Base-by-base conservation (phyloP, 2,888 invertebrate genomes). In the Plagodis pulveraria region DNA sequence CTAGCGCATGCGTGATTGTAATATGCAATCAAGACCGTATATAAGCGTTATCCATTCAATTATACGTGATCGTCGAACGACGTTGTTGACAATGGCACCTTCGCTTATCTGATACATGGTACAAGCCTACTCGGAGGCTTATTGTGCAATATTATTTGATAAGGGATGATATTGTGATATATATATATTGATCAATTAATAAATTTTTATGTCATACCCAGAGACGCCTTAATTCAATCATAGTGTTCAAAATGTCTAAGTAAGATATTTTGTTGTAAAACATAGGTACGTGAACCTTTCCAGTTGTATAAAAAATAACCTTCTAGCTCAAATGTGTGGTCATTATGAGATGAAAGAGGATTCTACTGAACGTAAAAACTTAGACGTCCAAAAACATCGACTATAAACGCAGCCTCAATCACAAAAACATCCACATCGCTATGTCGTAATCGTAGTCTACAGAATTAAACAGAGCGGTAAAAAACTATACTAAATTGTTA, bases 11-110 rank as follows among this genome's bases (percentile, higher is more conserved):
- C 51, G 55, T 62, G 34, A 10, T 52, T 8, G 50, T 67, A 66
- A 51, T 65, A 70, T 67, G 60, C 67, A 63, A 65, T 54, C 58
- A 50, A 40, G 11, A 11, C 45, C 51, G 32, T 52, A 51, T 41
- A 42, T 12, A 22, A 38, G 50, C 50, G 49, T 53, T 64, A 63
- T 56, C 58, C 48, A 48, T 50, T 36, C 34, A 10, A 34, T 6
- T 42, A 46, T 67, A 69, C 67, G 67, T 67, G 66, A 62, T 55
- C 48, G 42, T 47, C 64, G 51, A 59, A 62, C 60, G 43, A 22
- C 51, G 41, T 58, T 36, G 58, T 59, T 50, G 58, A 56, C 60
- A 64, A 58, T 61, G 50, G 50, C 62, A 50, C 52, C 49, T 53
- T 53, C n/a, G 46, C 42, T 58, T 54, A 58, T 54, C 58, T 53